Conservation (phyloP, 2,888 invertebrate genomes). For the Drosophila meridionalis region DNA sequence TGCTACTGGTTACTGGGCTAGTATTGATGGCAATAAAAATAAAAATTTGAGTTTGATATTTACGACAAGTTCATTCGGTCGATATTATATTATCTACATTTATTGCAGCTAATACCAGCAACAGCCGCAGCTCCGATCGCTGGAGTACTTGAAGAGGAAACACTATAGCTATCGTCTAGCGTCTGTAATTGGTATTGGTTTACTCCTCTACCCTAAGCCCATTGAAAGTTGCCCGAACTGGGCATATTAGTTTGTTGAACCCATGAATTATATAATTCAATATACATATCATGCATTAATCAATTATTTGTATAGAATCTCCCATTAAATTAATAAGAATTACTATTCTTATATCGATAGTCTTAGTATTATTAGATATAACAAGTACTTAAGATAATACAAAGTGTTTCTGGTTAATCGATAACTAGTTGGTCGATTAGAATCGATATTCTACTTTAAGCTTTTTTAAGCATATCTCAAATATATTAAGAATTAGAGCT, state of each 20-base stretch:
- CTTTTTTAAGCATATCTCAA: too few relatives aligned
- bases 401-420: too few relatives aligned
- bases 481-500: too few relatives aligned
- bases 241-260: neutral
- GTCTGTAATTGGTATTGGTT: conserved; percentile 28
- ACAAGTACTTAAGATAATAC: too few relatives aligned
- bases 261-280: neutral
- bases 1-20: conserved; percentile 23
- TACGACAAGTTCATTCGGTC: conserved; percentile 72
- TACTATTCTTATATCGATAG: too few relatives aligned
- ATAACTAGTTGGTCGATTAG: too few relatives aligned
- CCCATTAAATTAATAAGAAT: too few relatives aligned
- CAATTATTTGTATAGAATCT: neutral
- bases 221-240: neutral
- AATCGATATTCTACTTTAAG: too few relatives aligned
- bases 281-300: neutral
- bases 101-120: conserved; percentile 64
- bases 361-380: too few relatives aligned
- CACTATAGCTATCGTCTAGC: conserved; percentile 16
- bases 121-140: conserved; percentile 46
- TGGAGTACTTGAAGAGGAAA: conserved; percentile 54
- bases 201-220: neutral
- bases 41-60: conserved; percentile 70
- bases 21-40: conserved; percentile 42
- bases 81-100: conserved; percentile 76